phyloP scores from a whole-genome alignment of 1,140 invertebrate genomes.

The Tetramorium simillimum region DNA sequence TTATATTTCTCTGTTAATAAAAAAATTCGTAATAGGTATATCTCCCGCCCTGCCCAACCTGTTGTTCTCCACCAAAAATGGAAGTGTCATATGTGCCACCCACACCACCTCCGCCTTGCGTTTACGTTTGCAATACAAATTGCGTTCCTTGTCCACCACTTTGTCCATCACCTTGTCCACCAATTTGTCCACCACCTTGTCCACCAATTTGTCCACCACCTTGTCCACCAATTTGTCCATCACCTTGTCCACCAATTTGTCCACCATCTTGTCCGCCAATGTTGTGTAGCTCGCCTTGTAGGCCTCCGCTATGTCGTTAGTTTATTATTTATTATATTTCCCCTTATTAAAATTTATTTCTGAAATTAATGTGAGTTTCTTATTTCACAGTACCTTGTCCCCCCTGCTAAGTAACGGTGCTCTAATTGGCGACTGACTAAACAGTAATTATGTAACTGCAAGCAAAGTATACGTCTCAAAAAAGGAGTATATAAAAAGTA shows the following conservation, averaged over 20 bases:
- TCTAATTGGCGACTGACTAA: constrained; percentile 18
- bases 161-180: constrained; percentile 31
- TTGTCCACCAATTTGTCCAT: constrained; percentile 69
- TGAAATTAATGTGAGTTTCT: constrained; percentile 12
- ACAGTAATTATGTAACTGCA: constrained; percentile 16
- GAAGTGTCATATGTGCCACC: constrained; percentile 62
- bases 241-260: constrained; percentile 69
- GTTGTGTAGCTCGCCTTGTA: constrained; percentile 59
- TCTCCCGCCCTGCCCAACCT: constrained; percentile 67
- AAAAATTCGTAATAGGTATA: constrained; percentile 62
- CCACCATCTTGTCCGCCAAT: constrained; percentile 70
- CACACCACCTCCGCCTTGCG: constrained; percentile 38
- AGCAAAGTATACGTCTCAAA: background rate
- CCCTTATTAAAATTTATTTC: background rate
- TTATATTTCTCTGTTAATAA: background rate
- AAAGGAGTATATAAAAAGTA: background rate
- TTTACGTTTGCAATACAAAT: constrained; percentile 68
- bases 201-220: constrained; percentile 70
- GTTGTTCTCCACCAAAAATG: constrained; percentile 71
- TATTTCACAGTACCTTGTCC: constrained; percentile 38
- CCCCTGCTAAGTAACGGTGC: constrained; percentile 32
- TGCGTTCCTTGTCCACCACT: constrained; percentile 60
- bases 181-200: constrained; percentile 70
- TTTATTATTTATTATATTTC: background rate
- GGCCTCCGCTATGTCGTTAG: constrained; percentile 62